Base-by-base conservation (phyloP, 2,797 vertebrate species). In the Acanthurus lineatus region DNA sequence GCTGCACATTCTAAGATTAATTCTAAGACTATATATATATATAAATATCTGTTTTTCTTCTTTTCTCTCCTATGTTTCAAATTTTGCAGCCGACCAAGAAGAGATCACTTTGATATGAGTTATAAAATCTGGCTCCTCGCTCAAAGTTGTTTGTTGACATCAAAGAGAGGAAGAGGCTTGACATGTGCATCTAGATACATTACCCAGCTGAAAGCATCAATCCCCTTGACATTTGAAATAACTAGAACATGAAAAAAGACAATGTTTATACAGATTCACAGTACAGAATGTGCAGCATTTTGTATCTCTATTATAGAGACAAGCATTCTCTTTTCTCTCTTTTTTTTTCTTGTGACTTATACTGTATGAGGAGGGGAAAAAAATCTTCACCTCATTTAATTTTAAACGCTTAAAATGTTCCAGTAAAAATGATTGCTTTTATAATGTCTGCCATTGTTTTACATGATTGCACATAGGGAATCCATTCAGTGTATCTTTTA, bases 211-310 rank as follows among this genome's bases (percentile, higher is more conserved):
- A 88, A 88, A 89, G 76, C 87, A 92, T 84, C 84, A 84, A 88
- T 85, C 82, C 88, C 79, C 72, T 82, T 90, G 87, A 93, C 90
- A 93, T 92, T 92, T 91, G 72, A 91, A 93, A 93, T 90, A 91
- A 91, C 89, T 80, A 87, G 83, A 90, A 92, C 92, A 92, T 91
- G 88, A 87, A 93, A 90, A 88, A 92, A 88, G 76, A 91, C 90
- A 91, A 83, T 90, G 88, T 93, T 93, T 89, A 88, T 92, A 93
- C 92, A 92, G 85, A 92, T 91, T 92, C 85, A 89, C 82, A 84
- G 74, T 91, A 92, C 87, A 94, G 86, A 85, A 86, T 91, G 89
- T 92, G 90, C 81, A 90, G 83, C 52, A 61, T 90, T 93, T 91
- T 90, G 83, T 89, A 84, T 91, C 86, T 86, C 90, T 86, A 86